Base-by-base conservation (phyloP, 2,888 invertebrate genomes). In the Yponomeuta plumbellus region DNA sequence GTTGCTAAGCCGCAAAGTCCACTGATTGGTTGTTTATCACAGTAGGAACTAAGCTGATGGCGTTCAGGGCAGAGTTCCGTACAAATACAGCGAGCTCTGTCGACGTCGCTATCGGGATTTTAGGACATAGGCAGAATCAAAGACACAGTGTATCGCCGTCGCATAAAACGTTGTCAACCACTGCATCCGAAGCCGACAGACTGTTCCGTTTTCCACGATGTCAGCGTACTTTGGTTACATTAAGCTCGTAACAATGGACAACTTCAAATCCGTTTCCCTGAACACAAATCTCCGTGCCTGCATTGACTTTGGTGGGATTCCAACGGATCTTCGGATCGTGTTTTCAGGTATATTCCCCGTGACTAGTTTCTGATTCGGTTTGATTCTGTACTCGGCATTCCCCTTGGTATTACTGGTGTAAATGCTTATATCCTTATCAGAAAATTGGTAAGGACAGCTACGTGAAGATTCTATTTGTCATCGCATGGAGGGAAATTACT, bases 231-330 rank as follows among this genome's bases (percentile, higher is more conserved):
- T 13, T 52, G 17, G 10, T 52, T 52, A 52, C 44, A 52, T 52
- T 34, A 52, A 17, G 8, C 44, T 17, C 5, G 17, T 52, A 81
- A 85, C 84, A 86, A 82, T 82, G 75, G 78, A 74, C 74, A 76
- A 78, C 80, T 84, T 80, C 83, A 81, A 85, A 86, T 83, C 84
- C 83, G 83, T 85, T 80, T 22, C 63, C 23, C 79, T 77, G 79
- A 80, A 80, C 82, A 83, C 85, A 84, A 83, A 86, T 84, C 84
- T 80, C 81, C 74, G 73, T 71, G 40, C 40, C 61, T 74, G 76
- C 78, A 79, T 80, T 79, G 79, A 81, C 79, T 83, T 80, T 75
- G 72, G 76, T 77, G 74, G 76, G 79, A 81, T 80, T 82, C 80
- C 78, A 76, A 77, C 74, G 76, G 72, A 83, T 82, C 81, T 79